phyloP scores from a whole-genome alignment of 2,888 invertebrate species.

The Dynastes grantii region DNA sequence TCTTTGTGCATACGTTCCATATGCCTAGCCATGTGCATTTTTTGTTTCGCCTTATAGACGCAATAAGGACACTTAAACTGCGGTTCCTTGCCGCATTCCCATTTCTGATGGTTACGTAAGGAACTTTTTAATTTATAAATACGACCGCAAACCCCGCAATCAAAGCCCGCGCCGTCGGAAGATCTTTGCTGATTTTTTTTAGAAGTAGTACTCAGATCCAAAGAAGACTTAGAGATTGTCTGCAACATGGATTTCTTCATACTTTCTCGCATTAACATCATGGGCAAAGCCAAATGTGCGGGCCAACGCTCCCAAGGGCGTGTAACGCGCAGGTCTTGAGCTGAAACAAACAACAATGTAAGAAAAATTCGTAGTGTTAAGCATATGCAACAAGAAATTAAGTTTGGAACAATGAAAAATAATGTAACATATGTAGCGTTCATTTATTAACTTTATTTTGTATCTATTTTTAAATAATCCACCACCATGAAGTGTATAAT shows the following conservation, averaged over 20 bases:
- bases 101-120: conserved; percentile 86
- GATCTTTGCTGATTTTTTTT: conserved; percentile 54
- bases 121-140: conserved; percentile 91
- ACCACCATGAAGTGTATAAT: conserved; percentile 38
- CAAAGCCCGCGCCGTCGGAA: conserved; percentile 74
- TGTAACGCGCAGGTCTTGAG: conserved; percentile 81
- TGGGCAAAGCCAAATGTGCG: conserved; percentile 81
- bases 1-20: conserved; percentile 87
- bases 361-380: conserved; percentile 58
- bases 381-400: conserved; percentile 10
- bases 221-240: conserved; percentile 57
- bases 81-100: conserved; percentile 90
- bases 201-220: conserved; percentile 58
- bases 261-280: conserved; percentile 76
- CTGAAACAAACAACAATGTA: conserved; percentile 70
- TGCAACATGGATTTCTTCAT: conserved; percentile 69
- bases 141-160: conserved; percentile 87
- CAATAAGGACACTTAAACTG: conserved; percentile 88
- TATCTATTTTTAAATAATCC: conserved; percentile 41
- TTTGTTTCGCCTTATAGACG: conserved; percentile 88
- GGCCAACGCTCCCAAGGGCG: conserved; percentile 84
- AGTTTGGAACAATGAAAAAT: conserved; percentile 13
- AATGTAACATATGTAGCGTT: conserved; percentile 12
- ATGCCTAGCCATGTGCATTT: conserved; percentile 88
- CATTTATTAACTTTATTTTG: conserved; percentile 36